phyloP scores from a whole-genome alignment of 2,797 vertebrate species.

The Kryptolebias ocellatus region DNA sequence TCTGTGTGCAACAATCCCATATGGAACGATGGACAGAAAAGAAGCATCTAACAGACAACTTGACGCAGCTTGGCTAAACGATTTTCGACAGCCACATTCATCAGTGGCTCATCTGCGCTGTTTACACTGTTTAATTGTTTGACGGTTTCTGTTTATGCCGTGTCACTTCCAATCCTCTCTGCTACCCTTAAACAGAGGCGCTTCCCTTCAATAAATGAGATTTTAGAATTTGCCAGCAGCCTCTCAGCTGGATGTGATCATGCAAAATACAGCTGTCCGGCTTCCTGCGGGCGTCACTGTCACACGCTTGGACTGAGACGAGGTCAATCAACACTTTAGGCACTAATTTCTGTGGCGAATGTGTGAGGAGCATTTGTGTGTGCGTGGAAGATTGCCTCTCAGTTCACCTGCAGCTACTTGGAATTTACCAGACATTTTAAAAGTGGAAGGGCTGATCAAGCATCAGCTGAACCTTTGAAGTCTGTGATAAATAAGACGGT shows the following conservation, averaged over 20 bases:
- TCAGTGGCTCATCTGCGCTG: slow-evolving; percentile 80
- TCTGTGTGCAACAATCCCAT: slow-evolving; percentile 29
- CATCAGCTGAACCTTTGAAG: slow-evolving; percentile 67
- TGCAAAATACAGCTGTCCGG: slow-evolving; percentile 50
- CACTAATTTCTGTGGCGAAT: slow-evolving; percentile 26
- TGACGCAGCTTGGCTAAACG: slow-evolving; percentile 60
- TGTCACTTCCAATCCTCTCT: slow-evolving; percentile 79
- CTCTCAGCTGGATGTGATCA: slow-evolving; percentile 53
- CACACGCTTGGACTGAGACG: slow-evolving; percentile 46
- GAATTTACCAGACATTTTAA: slow-evolving; percentile 46
- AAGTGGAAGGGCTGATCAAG: slow-evolving; percentile 52
- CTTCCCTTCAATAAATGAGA: slow-evolving; percentile 60
- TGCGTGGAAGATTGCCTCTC: slow-evolving; percentile 8
- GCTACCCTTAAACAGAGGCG: slow-evolving; percentile 49
- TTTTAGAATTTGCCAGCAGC: slow-evolving; percentile 56
- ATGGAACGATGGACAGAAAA: slow-evolving; percentile 30
- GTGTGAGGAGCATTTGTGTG: slow-evolving; percentile 20
- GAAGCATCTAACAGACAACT: slow-evolving; percentile 55
- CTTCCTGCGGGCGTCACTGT: slow-evolving; percentile 57
- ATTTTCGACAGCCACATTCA: slow-evolving; percentile 76
- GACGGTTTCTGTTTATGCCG: slow-evolving; percentile 81
- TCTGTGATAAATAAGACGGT: slow-evolving; percentile 65
- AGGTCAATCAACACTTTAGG: slow-evolving; percentile 63
- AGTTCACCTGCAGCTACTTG: slow-evolving; percentile 43
- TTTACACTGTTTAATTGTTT: slow-evolving; percentile 82